Conservation (phyloP, 92 coral and sea anemone species). For the Zoanthus gigantus region DNA sequence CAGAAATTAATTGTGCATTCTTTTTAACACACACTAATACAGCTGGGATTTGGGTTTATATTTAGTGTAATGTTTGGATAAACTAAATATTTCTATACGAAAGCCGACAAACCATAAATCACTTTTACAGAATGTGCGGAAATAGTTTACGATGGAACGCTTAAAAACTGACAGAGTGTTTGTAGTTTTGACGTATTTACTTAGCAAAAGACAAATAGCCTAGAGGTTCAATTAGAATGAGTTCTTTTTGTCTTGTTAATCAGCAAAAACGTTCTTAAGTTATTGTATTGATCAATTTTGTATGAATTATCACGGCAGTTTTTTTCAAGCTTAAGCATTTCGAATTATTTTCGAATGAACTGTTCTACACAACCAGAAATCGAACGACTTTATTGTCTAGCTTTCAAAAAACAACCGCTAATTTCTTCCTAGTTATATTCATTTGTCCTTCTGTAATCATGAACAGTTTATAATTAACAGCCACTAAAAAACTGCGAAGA, state of each 20-base stretch:
- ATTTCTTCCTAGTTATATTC: neutral
- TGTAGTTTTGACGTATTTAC: neutral
- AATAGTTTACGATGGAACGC: neutral
- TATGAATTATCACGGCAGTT: too few relatives aligned
- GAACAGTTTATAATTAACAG: neutral
- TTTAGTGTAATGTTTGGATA: neutral
- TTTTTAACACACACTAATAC: neutral
- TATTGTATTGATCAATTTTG: neutral
- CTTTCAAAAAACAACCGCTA: neutral
- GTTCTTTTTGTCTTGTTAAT: neutral
- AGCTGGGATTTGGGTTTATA: neutral
- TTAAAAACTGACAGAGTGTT: neutral
- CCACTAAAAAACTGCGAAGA: neutral
- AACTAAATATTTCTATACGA: neutral
- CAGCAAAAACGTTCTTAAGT: neutral
- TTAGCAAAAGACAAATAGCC: conserved; percentile 4
- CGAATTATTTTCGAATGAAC: neutral
- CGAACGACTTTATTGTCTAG: neutral
- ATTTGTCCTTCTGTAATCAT: neutral
- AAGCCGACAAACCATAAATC: neutral
- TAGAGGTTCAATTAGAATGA: neutral
- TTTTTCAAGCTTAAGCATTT: neutral
- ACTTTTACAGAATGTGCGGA: neutral
- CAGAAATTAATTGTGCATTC: neutral
- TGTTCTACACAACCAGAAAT: neutral